Evolutionary conservation across 2,888 invertebrate genomes (phyloP), one percentile per base, ranked within the genome.

Genomic region (Sminthurinus aureus): DNA sequence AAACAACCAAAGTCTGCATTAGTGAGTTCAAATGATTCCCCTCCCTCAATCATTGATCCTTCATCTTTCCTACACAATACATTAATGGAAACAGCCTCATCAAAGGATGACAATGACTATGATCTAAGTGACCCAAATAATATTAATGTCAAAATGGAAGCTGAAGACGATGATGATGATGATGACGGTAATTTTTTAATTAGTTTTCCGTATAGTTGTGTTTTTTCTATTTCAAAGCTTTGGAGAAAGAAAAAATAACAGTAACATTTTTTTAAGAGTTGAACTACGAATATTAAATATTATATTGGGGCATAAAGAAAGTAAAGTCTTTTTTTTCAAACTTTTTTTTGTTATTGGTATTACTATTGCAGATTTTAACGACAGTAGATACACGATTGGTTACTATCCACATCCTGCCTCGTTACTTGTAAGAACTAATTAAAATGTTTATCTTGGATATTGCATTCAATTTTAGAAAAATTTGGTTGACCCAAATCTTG

Each of bases 151-250:
- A 86, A 87, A 73, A 85, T 87, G 81, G 88, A 88, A 79, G 88
- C 87, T 58, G 88, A 88, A 51, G 88, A 88, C 66, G 88, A 88
- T 78, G 88, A 87, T 78, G 88, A 88, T 69, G 88, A 87, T 69
- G 88, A 88, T 24, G 88, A 88, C 74, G 88, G 86, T 74, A 85
- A 85, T 80, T 18, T 15, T 58, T 18, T 58, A 58, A 15, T n/a
- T n/a, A 38, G 38, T 58, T 13, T 58, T 58, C 2, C 2, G 58
- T 58, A 13, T 15, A n/a, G 52, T 22, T 50, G 11, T n/a, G n/a
- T 76, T 76, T 76, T 76, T 51, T 38, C 76, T 76, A n/a, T 66
- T 76, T 50, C 52, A 20, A 76, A 20, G 51, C 52, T 52, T 38
- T 76, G n/a, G n/a, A 18, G 9, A 13, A 12, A 15, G 11, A 77